Base-by-base conservation (phyloP, 2,113 vertebrate species). In the Albula glossodonta region DNA sequence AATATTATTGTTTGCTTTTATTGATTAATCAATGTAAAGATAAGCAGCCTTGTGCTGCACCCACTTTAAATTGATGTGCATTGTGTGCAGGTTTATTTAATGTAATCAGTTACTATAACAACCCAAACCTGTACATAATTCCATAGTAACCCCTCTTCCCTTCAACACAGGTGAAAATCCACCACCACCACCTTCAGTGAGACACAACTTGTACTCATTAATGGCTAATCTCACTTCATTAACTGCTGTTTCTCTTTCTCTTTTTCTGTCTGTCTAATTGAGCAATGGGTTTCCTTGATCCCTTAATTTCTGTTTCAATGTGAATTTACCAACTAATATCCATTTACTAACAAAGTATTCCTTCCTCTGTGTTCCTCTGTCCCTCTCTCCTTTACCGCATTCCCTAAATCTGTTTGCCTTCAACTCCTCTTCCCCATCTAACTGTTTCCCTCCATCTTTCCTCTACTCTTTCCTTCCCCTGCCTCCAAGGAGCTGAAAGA, bases 401-500 rank as follows among this genome's bases (percentile, higher is more conserved):
- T 52, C 53, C 66, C 48, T 50, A 31, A 9, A 41, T 66, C 48
- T 6, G 66, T 25, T 13, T 85, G 53, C 51, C 78, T 48, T 66
- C 78, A 51, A 81, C 48, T 49, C 25, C 78, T 13, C 48, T 48
- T 53, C 19, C 78, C 49, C 25, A 41, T 80, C 49, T 60, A 52
- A 22, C 81, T 51, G 83, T 48, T 52, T 79, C 77, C 80, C 51
- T 87, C 77, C 56, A n/a, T 80, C 70, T 66, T 84, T 66, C 74
- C 84, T 79, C 52, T 57, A 74, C 22, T 88, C 89, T 56, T 86
- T 48, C 31, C 53, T 82, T 77, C 90, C 86, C 87, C 87, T 86
- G 88, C 86, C 85, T 82, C 82, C 85, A 94, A 97, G 96, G 97
- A 97, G 95, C 95, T 96, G 94, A 97, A 97, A 88, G 97, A 97